A percentile compares a stretch with the other conserved stretches of the same genome.
These are phyloP conservation scores for Sepiola atlantica DNA, from an alignment of 2,888 invertebrate species.

Conservation along the genomic window DNA sequence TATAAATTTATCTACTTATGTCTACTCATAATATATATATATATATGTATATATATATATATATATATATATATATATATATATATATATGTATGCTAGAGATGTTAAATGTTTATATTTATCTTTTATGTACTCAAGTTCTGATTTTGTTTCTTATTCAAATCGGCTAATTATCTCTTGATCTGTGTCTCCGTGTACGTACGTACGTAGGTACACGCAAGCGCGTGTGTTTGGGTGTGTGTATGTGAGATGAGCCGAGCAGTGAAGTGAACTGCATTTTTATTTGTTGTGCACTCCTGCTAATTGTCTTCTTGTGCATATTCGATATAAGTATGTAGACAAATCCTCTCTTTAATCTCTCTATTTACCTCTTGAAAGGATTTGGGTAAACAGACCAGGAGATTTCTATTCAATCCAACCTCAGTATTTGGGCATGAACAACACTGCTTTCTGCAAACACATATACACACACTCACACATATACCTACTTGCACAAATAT, in stretches of 20 bases:
- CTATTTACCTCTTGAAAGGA: not conserved
- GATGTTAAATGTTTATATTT: not conserved
- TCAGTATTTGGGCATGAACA: not conserved
- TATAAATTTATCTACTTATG: no score
- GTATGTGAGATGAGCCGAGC: not conserved
- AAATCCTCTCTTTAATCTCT: not conserved
- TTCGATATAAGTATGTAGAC: conserved; percentile 32
- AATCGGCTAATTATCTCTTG: conserved; percentile 20
- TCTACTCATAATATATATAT: no score
- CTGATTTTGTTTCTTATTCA: not conserved
- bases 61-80: not conserved
- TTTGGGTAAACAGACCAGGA: not conserved
- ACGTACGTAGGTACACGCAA: not conserved
- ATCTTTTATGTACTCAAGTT: not conserved
- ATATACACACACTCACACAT: not conserved
- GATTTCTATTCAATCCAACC: not conserved
- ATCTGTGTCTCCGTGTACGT: not conserved
- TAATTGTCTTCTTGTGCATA: not conserved
- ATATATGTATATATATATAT: not conserved
- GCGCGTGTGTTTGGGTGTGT: not conserved
- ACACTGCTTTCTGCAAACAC: not conserved
- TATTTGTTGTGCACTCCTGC: not conserved
- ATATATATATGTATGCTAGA: not conserved
- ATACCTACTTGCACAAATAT: not conserved
- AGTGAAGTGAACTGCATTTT: not conserved